Evolutionary conservation across 2,888 invertebrate genomes (phyloP), one percentile per base, ranked within the genome.

Genomic region (Hemithea aestivaria): DNA sequence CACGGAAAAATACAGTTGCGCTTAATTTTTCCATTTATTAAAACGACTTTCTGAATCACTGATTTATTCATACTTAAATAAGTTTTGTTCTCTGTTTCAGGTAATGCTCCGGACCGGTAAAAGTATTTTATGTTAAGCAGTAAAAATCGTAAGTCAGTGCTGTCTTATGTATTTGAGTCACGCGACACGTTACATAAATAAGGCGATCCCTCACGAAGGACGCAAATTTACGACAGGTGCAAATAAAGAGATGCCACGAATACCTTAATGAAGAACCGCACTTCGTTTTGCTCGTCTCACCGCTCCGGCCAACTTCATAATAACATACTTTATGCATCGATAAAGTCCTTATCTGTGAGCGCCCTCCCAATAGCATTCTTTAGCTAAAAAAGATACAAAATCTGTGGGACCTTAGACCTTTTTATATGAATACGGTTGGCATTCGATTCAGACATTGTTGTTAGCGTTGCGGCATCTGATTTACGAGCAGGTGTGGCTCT

Each of bases 311-410:
- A 74, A 74, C 73, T 79, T 76, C 73, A 80, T 78, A 79, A 77
- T 77, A 81, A 76, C 73, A 75, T 72, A 75, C 73, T 82, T 82
- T 80, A 77, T 79, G 78, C 79, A 82, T 66, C 78, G 76, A 80
- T 81, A 79, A 80, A 80, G 71, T 61, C 63, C 71, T 79, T 77
- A 81, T 81, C 82, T 73, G 53, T 42, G 62, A 72, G 69, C 71
- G 69, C 73, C 73, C 74, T 83, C 79, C 74, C 72, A 73, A 81
- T 75, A 77, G 73, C 67, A 74, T 77, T 78, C 74, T 69, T 70
- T 57, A 56, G 57, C 55, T 53, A 56, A 51, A 56, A 66, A 71
- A 70, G 70, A 73, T 74, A 71, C 69, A 71, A 69, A 57, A 59
- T 61, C 36, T 40, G 47, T 43, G 46, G 39, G 43, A 31, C 40